Conservation (phyloP, 30 jellyfish, hydroid and myxozoan species). For the Calvadosia cruxmelitensis region DNA sequence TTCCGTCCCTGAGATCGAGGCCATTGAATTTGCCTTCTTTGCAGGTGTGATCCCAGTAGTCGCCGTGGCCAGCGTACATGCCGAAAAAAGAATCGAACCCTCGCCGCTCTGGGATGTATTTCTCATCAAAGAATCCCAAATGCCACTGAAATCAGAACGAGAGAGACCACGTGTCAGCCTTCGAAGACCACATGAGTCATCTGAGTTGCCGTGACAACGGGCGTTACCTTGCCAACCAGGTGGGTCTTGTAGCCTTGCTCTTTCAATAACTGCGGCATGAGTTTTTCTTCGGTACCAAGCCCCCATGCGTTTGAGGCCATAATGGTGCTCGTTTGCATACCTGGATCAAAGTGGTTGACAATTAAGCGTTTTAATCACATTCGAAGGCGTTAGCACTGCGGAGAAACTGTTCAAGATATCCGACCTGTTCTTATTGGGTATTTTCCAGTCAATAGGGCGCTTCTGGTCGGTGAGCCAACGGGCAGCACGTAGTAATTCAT, state of each 20-base stretch:
- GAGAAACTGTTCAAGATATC: background rate
- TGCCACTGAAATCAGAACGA: too few species aligned
- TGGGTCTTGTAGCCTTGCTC: slow-evolving; percentile 49
- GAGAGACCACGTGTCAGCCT: too few species aligned
- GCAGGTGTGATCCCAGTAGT: slow-evolving; percentile 87
- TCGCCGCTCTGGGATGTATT: slow-evolving; percentile 63
- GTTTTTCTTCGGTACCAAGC: slow-evolving; percentile 43
- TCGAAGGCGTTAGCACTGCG: too few species aligned
- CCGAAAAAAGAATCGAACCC: slow-evolving; percentile 93
- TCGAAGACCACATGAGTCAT: too few species aligned
- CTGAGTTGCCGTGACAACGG: too few species aligned
- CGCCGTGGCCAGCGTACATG: slow-evolving; percentile 82
- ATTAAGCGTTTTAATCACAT: too few species aligned
- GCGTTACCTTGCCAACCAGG: slow-evolving; percentile 51
- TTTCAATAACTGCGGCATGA: slow-evolving; percentile 36
- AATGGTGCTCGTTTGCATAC: slow-evolving; percentile 56
- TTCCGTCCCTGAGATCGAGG: slow-evolving; percentile 61
- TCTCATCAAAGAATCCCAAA: slow-evolving; percentile 69
- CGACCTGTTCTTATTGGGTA: slow-evolving; percentile 57
- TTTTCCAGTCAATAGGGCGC: slow-evolving; percentile 58
- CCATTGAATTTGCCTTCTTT: slow-evolving; percentile 50
- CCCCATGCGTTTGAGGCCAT: slow-evolving; percentile 71
- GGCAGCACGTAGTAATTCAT: slow-evolving; percentile 52
- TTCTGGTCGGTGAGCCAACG: slow-evolving; percentile 60
- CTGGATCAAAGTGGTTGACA: too few species aligned